Base-by-base conservation (phyloP, 2,888 invertebrate species). In the Ctena decussata region DNA sequence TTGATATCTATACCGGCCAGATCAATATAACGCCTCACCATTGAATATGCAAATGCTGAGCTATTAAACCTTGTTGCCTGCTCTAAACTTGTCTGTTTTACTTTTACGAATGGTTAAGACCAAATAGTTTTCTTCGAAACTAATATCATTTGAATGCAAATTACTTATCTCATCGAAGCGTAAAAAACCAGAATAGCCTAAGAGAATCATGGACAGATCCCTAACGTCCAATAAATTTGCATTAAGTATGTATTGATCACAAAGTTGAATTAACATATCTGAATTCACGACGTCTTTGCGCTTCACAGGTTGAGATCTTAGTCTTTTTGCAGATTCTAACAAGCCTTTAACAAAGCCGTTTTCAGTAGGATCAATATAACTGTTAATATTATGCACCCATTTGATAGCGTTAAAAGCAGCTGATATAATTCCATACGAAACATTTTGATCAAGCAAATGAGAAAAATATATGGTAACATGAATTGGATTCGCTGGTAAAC, bases 331-430 rank as follows among this genome's bases (percentile, higher is more conserved):
- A 11, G 77, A 24, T 46, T 85, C 83, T 35, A 46, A 24, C 1
- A 85, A n/a, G 0, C 39, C 41, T 73, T 79, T 72, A 21, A 83
- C 81, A 21, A 78, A 65, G 0, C 46, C 27, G 57, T 80, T 84
- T 49, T 82, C 65, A 2, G 76, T 84, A 32, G 83, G 86, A 74
- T 84, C 77, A 18, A 6, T 1, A 0, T 46, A 65, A 72, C 46
- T 73, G 46, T 71, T 72, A 21, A 78, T 35, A 21, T 71, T 21
- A 46, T 81, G 85, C 27, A 57, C 71, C 84, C 87, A 87, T 49
- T 84, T 85, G 11, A 85, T 83, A n/a, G 72, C 49, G 53, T 82
- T 84, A 46, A 83, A 76, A 41, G 70, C 82, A 15, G 82, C 46
- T 30, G 74, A 60, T 12, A 86, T 70, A n/a, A 71, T 70, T 21